Percentiles rank a stretch among this genome's conserved stretches.
Evolutionary conservation across 2,888 invertebrate species (phyloP).

Genomic region (Isoperla grammatica): DNA sequence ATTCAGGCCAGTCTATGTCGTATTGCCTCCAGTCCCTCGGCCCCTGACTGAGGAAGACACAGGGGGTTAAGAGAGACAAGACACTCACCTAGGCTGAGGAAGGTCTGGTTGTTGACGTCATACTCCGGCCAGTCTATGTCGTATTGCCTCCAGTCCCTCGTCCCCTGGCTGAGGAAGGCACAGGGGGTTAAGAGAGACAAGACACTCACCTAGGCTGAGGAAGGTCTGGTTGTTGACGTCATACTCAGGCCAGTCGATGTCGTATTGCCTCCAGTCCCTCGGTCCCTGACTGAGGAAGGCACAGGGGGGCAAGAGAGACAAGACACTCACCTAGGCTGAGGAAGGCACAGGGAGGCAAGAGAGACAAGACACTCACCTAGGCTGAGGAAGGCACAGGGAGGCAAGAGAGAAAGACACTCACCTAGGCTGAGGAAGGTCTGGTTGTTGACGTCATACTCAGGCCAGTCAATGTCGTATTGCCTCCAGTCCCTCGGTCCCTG

Average conservation of each 20-base stretch:
- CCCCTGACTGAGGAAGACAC: conserved; percentile 45
- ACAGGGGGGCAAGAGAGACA: too few relatives aligned
- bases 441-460: conserved; percentile 66
- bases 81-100: neutral
- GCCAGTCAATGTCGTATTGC: conserved; percentile 68
- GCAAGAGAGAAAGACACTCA: conserved; percentile 41
- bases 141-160: neutral
- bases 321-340: conserved; percentile 62
- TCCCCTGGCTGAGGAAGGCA: too few relatives aligned
- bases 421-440: conserved; percentile 75
- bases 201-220: conserved; percentile 70
- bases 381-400: conserved; percentile 50
- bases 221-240: conserved; percentile 68
- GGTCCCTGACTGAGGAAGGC: conserved; percentile 44
- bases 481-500: neutral
- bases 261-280: conserved; percentile 39
- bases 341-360: conserved; percentile 66
- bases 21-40: conserved; percentile 34
- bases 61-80: too few relatives aligned
- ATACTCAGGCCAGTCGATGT: conserved; percentile 81
- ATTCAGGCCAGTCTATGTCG: conserved; percentile 80
- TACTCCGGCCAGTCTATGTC: conserved; percentile 12
- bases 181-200: too few relatives aligned
- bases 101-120: neutral
- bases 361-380: too few relatives aligned